These are phyloP conservation scores for Masnerella sp. DNA, from an alignment of 2,888 invertebrate species.

Conservation along the genomic window DNA sequence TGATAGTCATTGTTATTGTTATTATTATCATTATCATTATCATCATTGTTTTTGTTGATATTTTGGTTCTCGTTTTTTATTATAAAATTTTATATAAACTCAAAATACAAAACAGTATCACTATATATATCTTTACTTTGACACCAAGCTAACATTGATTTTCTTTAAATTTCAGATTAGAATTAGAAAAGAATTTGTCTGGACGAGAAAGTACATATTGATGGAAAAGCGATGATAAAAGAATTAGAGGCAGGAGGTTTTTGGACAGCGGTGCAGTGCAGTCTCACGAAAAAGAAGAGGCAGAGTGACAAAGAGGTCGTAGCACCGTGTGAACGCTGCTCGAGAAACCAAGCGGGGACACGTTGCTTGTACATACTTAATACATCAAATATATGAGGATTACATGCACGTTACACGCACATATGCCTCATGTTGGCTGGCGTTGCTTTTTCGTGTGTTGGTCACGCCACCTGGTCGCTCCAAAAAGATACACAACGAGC, in stretches of 20 bases:
- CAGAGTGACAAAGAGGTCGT: slow-evolving; percentile 29
- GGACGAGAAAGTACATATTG: too few relatives aligned
- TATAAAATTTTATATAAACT: too few relatives aligned
- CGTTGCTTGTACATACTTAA: slow-evolving; percentile 31
- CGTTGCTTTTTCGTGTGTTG: slow-evolving; percentile 6
- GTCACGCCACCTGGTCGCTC: slow-evolving; percentile 10
- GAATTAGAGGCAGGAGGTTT: neutral
- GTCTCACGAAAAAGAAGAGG: slow-evolving; percentile 19
- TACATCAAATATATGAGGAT: slow-evolving; percentile 34
- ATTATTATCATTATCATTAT: too few relatives aligned
- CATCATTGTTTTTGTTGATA: too few relatives aligned
- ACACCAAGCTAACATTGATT: too few relatives aligned
- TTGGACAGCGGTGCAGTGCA: slow-evolving; percentile 10
- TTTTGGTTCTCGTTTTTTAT: too few relatives aligned
- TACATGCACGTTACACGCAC: slow-evolving; percentile 15
- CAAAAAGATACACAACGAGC: neutral
- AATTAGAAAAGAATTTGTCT: too few relatives aligned
- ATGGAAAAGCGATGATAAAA: too few relatives aligned
- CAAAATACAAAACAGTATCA: too few relatives aligned
- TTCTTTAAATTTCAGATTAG: too few relatives aligned
- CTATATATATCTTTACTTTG: too few relatives aligned
- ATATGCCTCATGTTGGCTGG: neutral
- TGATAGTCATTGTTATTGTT: too few relatives aligned
- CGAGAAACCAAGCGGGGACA: slow-evolving; percentile 31
- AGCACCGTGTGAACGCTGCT: slow-evolving; percentile 39